Percentiles rank a stretch among this genome's conserved stretches.
Conservation (phyloP, 1,140 invertebrate genomes). For the Macrostomum lignano region DNA sequence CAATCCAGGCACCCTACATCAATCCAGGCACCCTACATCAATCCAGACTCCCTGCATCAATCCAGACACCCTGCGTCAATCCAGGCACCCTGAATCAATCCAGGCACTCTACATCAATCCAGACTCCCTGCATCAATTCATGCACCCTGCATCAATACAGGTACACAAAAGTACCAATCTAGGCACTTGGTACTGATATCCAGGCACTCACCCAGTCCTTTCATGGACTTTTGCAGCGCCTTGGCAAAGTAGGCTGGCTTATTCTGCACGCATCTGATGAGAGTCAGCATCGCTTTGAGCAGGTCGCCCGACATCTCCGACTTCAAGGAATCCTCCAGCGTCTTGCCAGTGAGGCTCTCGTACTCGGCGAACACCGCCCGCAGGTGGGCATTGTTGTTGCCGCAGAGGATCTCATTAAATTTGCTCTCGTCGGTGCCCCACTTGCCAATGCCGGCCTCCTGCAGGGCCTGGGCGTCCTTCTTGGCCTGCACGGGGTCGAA, state of each 20-base stretch:
- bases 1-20: no score
- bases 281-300: slow-evolving; percentile 16
- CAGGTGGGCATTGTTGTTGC: slow-evolving; percentile 15
- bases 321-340: slow-evolving; percentile 17
- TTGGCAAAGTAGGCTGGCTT: slow-evolving; percentile 22
- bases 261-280: slow-evolving; percentile 17
- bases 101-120: no score
- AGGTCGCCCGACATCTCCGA: slow-evolving; percentile 28
- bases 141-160: no score
- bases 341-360: slow-evolving; percentile 10
- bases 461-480: slow-evolving; percentile 7
- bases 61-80: no score
- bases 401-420: slow-evolving; percentile 16
- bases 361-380: slow-evolving; percentile 17
- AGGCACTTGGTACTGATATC: no score
- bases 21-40: no score
- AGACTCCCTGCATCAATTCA: no score
- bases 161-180: no score
- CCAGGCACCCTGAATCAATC: no score
- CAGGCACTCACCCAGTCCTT: no score
- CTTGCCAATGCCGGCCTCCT: slow-evolving; percentile 27
- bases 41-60: no score
- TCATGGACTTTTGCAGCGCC: slow-evolving; percentile 23
- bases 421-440: slow-evolving; percentile 31
- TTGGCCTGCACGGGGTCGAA: slow-evolving; percentile 9